A percentile compares a stretch with the other conserved stretches of the same genome.
These are phyloP conservation scores for Myxocyprinus asiaticus DNA, from an alignment of 2,113 vertebrate genomes.

Conservation along the genomic window DNA sequence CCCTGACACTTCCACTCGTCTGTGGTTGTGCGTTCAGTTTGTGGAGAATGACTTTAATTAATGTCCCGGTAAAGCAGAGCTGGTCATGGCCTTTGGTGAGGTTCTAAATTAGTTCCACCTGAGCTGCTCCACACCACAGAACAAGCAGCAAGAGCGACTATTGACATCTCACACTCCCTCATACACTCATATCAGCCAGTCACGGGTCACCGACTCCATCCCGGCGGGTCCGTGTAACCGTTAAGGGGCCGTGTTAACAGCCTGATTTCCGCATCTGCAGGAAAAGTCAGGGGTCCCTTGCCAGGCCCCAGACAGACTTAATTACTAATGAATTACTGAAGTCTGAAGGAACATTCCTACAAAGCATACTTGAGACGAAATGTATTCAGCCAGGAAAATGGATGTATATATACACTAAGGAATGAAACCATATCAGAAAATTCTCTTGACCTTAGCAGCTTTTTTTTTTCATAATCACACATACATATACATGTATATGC, in stretches of 20 bases:
- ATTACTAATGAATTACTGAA: conserved; percentile 79
- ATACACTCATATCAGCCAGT: conserved; percentile 60
- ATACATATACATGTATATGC: conserved; percentile 6
- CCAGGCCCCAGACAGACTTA: conserved; percentile 77
- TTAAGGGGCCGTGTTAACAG: conserved; percentile 83
- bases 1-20: background rate
- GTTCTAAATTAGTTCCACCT: conserved; percentile 82
- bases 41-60: conserved; percentile 81
- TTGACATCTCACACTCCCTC: conserved; percentile 72
- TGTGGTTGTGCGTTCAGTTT: conserved; percentile 19
- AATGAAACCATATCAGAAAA: conserved; percentile 48
- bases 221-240: conserved; percentile 69
- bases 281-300: conserved; percentile 70
- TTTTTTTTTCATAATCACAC: conserved; percentile 6
- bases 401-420: conserved; percentile 15
- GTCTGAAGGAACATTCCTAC: conserved; percentile 68
- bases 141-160: conserved; percentile 74
- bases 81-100: conserved; percentile 68
- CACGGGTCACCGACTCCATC: conserved; percentile 78
- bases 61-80: conserved; percentile 83
- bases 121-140: conserved; percentile 68
- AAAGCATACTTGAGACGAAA: conserved; percentile 64
- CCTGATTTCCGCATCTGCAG: conserved; percentile 74
- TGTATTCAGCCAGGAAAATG: conserved; percentile 37
- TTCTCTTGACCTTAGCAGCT: background rate